Percentiles rank a stretch among this genome's conserved stretches.
These are phyloP conservation scores for Prunella himalayana DNA, from an alignment of 2,113 vertebrate species.

Conservation along the genomic window DNA sequence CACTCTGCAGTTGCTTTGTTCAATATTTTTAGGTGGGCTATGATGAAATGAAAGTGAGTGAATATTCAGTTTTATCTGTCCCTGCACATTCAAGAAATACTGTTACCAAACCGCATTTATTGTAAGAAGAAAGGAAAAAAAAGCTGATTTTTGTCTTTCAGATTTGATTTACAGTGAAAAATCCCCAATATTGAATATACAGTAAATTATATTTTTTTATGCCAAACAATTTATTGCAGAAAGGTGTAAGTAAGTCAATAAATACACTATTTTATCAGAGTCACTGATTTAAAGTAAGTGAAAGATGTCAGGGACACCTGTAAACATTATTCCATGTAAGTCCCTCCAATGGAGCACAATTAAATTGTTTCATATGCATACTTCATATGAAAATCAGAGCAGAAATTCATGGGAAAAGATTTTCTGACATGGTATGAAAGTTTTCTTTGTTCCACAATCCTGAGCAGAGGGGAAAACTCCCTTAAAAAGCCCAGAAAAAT, in stretches of 20 bases:
- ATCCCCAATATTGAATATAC: fast-evolving
- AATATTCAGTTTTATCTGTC: background rate
- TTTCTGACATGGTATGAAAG: background rate
- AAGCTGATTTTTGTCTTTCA: background rate
- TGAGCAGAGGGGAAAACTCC: background rate
- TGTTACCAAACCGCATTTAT: background rate
- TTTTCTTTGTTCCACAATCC: background rate
- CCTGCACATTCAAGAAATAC: background rate
- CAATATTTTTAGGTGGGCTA: background rate
- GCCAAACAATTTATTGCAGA: background rate
- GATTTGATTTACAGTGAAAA: background rate
- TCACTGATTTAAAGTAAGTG: background rate
- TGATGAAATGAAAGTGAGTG: background rate
- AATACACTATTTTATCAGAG: background rate
- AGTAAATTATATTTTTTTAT: background rate
- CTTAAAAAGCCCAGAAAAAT: background rate
- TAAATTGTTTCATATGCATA: background rate
- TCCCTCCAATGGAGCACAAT: background rate
- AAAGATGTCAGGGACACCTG: background rate
- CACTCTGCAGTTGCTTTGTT: background rate
- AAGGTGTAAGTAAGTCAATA: background rate
- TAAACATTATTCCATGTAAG: background rate
- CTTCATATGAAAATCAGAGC: background rate
- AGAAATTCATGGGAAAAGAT: background rate
- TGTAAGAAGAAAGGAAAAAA: background rate